These are phyloP conservation scores for Pandemis corylana DNA, from an alignment of 2,888 invertebrate species.

Conservation along the genomic window DNA sequence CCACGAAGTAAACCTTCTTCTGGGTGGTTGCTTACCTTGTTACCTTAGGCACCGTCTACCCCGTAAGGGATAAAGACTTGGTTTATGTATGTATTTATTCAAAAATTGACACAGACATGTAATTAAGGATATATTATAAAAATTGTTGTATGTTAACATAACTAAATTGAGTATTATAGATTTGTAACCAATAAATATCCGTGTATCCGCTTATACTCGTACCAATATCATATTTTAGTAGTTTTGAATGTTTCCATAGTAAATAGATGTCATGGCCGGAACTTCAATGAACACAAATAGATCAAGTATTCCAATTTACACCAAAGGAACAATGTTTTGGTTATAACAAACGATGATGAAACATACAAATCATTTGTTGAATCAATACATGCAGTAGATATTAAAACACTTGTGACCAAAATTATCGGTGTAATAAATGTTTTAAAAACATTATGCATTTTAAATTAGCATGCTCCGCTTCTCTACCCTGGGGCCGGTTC, in stretches of 20 bases:
- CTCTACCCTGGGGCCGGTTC: too few species aligned
- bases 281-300: background rate
- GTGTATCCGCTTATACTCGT: background rate
- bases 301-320: too few species aligned
- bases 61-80: too few species aligned
- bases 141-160: slow-evolving; percentile 13
- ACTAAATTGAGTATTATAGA: too few species aligned
- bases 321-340: too few species aligned
- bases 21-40: too few species aligned
- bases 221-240: background rate
- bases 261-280: background rate
- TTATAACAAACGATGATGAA: too few species aligned
- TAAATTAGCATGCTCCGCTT: background rate
- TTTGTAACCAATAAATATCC: too few species aligned
- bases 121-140: background rate
- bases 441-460: slow-evolving; percentile 11
- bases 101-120: background rate
- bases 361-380: background rate
- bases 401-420: background rate
- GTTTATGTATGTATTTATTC: background rate
- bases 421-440: slow-evolving; percentile 3
- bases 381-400: background rate
- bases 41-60: too few species aligned
- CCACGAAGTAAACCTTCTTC: too few species aligned
- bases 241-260: background rate